These are phyloP conservation scores for Charaxes varanes DNA, from an alignment of 1,140 invertebrate species.

Conservation along the genomic window DNA sequence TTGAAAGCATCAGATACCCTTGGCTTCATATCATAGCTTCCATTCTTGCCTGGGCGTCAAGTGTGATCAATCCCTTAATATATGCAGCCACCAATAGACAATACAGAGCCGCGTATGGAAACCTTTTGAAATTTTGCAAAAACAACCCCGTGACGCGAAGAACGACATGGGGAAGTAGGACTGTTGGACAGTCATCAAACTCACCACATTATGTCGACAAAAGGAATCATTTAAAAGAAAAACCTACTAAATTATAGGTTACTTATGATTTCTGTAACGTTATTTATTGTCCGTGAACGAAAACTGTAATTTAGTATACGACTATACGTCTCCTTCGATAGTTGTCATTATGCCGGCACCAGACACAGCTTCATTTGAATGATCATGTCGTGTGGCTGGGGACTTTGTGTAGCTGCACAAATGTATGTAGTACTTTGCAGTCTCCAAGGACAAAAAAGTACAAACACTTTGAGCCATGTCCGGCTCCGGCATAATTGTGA, in stretches of 20 bases:
- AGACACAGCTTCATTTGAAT: no score
- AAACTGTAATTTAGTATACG: no score
- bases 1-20: constrained; percentile 82
- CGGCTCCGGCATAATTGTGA: no score
- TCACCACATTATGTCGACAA: constrained; percentile 59
- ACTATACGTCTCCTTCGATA: no score
- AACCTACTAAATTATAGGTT: constrained; percentile 60
- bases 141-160: constrained; percentile 46
- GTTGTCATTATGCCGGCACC: no score
- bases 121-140: constrained; percentile 76
- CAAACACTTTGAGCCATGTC: no score
- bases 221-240: constrained; percentile 45
- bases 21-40: constrained; percentile 86
- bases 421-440: no score
- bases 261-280: background rate
- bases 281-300: background rate
- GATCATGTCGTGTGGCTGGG: no score
- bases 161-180: constrained; percentile 64
- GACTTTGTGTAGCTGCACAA: no score
- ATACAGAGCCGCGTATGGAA: constrained; percentile 84
- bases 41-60: constrained; percentile 89
- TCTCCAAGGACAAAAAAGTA: no score
- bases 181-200: constrained; percentile 61
- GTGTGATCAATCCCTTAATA: constrained; percentile 90
- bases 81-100: constrained; percentile 90